Evolutionary conservation across 2,888 invertebrate genomes (phyloP), one percentile per base, ranked within the genome.

Genomic region (Rhynchonema sp.): DNA sequence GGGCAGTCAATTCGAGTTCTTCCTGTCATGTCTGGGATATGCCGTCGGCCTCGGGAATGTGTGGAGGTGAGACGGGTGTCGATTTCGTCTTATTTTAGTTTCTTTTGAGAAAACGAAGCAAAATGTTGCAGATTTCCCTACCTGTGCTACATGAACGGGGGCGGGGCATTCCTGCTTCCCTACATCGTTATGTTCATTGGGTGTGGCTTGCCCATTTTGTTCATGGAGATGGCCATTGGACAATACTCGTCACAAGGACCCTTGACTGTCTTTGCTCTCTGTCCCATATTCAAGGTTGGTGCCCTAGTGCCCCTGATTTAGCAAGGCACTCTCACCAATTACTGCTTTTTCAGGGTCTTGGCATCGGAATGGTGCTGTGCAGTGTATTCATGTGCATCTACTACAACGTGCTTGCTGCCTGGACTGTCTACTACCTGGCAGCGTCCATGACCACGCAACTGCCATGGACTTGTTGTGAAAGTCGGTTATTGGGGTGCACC

Each of bases 51-150:
- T n/a, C n/a, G n/a, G n/a, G n/a, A n/a, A n/a, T n/a, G n/a, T n/a
- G n/a, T n/a, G n/a, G n/a, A n/a, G n/a, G n/a, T n/a, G n/a, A n/a
- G n/a, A n/a, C n/a, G n/a, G n/a, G n/a, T n/a, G n/a, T n/a, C n/a
- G n/a, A n/a, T n/a, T n/a, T n/a, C n/a, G n/a, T n/a, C n/a, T n/a
- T n/a, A n/a, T n/a, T n/a, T n/a, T n/a, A n/a, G n/a, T n/a, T n/a
- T n/a, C n/a, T n/a, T n/a, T n/a, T n/a, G n/a, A n/a, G n/a, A n/a
- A n/a, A n/a, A n/a, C n/a, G n/a, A n/a, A n/a, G n/a, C n/a, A n/a
- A n/a, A n/a, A n/a, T n/a, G n/a, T n/a, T n/a, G n/a, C 29, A 58
- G 80, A 63, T 81, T 81, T 70, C 81, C 80, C 1, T 81, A 81
- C 64, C 65, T 73, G 17, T 72, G 71, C 61, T 73, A 72, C 64